phyloP scores from a whole-genome alignment of 2,888 invertebrate species.

The Frankliniella intonsa region DNA sequence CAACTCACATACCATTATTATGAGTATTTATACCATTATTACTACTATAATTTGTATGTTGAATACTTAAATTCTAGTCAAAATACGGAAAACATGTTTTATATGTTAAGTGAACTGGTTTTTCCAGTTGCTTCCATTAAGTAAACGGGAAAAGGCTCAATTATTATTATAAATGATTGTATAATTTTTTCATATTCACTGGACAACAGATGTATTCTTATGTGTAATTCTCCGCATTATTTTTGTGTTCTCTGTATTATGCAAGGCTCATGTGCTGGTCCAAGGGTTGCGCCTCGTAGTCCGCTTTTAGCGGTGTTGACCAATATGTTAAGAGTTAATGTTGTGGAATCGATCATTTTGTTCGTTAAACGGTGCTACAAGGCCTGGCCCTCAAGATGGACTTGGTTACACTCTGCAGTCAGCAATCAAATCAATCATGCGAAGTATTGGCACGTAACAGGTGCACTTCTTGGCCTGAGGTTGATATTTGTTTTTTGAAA shows the following conservation, averaged over 20 bases:
- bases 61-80: conserved; percentile 12
- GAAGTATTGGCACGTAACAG: not conserved
- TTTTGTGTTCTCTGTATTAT: not conserved
- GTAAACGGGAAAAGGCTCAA: conserved; percentile 22
- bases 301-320: not conserved
- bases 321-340: not conserved
- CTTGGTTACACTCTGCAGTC: too few relatives aligned
- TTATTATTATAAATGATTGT: conserved; percentile 25
- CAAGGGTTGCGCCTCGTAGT: not conserved
- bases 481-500: not conserved
- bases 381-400: too few relatives aligned
- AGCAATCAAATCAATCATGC: not conserved
- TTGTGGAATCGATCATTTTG: too few relatives aligned
- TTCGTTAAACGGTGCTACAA: too few relatives aligned
- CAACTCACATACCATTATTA: conserved; percentile 25
- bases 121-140: conserved; percentile 18
- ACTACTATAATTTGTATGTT: conserved; percentile 21
- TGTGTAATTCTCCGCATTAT: not conserved
- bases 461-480: not conserved
- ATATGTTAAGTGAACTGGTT: conserved; percentile 20
- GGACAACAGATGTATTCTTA: conserved; percentile 17
- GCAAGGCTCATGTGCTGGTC: not conserved
- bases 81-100: conserved; percentile 25
- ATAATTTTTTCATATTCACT: conserved; percentile 25
- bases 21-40: conserved; percentile 11